phyloP scores from a whole-genome alignment of 2,888 invertebrate species.

The Lycaena phlaeas region DNA sequence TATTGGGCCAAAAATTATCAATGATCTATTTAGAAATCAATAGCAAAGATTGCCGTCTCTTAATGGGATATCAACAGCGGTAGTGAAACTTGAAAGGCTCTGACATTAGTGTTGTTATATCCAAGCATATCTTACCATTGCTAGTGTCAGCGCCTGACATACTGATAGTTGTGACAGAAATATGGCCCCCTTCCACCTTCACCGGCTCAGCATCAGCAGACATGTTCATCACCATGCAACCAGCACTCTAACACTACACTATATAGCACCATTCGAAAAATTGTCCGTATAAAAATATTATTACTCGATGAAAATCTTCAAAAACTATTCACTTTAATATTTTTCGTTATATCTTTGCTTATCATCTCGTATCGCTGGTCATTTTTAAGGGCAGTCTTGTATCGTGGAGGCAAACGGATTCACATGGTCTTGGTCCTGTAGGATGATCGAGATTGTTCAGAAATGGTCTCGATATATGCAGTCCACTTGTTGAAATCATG shows the following conservation, averaged over 20 bases:
- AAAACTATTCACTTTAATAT: slow-evolving; percentile 34
- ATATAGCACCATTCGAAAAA: slow-evolving; percentile 41
- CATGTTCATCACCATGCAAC: slow-evolving; percentile 43
- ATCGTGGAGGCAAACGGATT: slow-evolving; percentile 22
- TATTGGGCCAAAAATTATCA: too few relatives aligned
- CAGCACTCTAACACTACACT: slow-evolving; percentile 45
- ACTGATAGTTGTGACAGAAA: slow-evolving; percentile 88
- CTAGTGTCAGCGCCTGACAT: slow-evolving; percentile 74
- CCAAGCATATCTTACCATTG: slow-evolving; percentile 69
- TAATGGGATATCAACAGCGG: too few relatives aligned
- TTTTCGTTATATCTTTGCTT: slow-evolving; percentile 37
- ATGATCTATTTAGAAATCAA: too few relatives aligned
- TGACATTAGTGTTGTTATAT: too few relatives aligned
- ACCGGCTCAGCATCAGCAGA: slow-evolving; percentile 61
- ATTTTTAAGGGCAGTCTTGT: slow-evolving; percentile 54
- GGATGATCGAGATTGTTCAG: slow-evolving; percentile 14
- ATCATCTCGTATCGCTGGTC: slow-evolving; percentile 50
- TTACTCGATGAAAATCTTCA: slow-evolving; percentile 29
- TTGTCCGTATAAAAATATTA: slow-evolving; percentile 35
- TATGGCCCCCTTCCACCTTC: slow-evolving; percentile 72
- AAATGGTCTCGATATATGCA: slow-evolving; percentile 13
- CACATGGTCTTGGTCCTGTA: slow-evolving; percentile 31
- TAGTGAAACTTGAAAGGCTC: too few relatives aligned
- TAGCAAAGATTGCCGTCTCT: too few relatives aligned
- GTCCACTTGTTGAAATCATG: slow-evolving; percentile 38